Base-by-base conservation (phyloP, 2,797 vertebrate genomes). In the Tenualosa ilisha region DNA sequence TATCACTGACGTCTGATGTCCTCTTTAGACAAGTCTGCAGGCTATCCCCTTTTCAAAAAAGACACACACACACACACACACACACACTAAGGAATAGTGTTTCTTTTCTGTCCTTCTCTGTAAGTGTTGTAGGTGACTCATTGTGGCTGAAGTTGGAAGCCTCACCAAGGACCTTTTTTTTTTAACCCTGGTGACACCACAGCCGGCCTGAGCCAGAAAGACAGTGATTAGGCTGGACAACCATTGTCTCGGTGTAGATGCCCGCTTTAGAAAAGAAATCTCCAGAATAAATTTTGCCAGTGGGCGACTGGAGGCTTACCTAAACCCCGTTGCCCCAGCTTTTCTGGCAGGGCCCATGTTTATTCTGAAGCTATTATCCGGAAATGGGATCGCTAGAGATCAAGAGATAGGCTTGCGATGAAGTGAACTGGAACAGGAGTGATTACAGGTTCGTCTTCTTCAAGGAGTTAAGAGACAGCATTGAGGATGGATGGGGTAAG, bases 21-120 rank as follows among this genome's bases (percentile, higher is more conserved):
- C 37, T 43, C 72, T 79, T 43, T 79, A 79, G 72, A 79, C 72
- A 46, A 79, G 40, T 37, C 37, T 79, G 72, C 72, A 79, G 37
- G 72, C 37, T 46, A 79, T 79, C 37, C 15, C 6, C 26, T 40
- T 15, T 37, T 72, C n/a, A 24, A 17, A 51, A 4, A 51, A 51
- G 9, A 75, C 37, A 43, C 37, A 75, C 11, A 79, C 15, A 79
- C 40, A 75, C 68, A 79, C 72, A 65, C 24, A 31, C 63, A 79
- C 72, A 79, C 72, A 79, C 13, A 79, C 26, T 1, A 43, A 37
- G 6, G 5, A 75, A n/a, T 24, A 63, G n/a, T 63, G n/a, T 63
- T 63, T n/a, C 59, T 24, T 63, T 24, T 63, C 68, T 72, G 26
- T 79, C 72, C 40, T 20, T 79, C 72, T 22, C 15, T 79, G 22